Conservation (phyloP, 2,113 vertebrate genomes). For the Scatophagus argus region DNA sequence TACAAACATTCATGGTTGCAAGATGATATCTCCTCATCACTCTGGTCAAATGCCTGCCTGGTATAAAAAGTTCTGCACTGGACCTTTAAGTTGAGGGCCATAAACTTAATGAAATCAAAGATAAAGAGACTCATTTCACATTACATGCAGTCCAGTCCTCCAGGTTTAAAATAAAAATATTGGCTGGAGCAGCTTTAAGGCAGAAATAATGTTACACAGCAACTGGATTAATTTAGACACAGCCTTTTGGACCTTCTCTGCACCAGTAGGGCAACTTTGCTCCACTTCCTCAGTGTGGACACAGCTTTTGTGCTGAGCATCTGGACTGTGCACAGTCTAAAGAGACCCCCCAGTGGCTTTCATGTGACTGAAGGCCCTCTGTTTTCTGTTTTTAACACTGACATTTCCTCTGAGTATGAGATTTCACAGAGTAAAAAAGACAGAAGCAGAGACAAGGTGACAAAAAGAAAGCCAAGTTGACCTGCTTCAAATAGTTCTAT, state of each 20-base stretch:
- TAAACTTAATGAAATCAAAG: neutral
- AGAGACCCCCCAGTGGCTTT: constrained; percentile 61
- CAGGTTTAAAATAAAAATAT: neutral
- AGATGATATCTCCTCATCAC: neutral
- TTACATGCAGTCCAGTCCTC: neutral
- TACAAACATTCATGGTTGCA: neutral
- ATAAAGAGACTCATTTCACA: neutral
- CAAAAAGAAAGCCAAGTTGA: constrained; percentile 23
- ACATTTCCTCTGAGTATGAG: constrained; percentile 77
- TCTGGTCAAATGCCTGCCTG: neutral
- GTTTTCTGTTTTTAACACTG: constrained; percentile 79
- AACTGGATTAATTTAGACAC: neutral
- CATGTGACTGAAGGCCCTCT: constrained; percentile 63
- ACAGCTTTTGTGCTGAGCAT: constrained; percentile 23
- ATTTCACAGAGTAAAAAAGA: constrained; percentile 62
- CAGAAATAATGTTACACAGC: neutral
- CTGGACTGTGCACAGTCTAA: constrained; percentile 36
- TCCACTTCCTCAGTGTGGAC: constrained; percentile 7
- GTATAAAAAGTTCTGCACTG: too few relatives aligned
- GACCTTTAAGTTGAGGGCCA: neutral
- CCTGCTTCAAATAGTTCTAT: constrained; percentile 27
- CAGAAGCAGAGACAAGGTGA: constrained; percentile 5
- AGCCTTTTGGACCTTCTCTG: neutral
- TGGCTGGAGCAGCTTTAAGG: constrained; percentile 16
- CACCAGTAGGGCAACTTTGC: constrained; percentile 14